Conservation (phyloP, 2,888 invertebrate genomes). For the Muschampia plurimacula region DNA sequence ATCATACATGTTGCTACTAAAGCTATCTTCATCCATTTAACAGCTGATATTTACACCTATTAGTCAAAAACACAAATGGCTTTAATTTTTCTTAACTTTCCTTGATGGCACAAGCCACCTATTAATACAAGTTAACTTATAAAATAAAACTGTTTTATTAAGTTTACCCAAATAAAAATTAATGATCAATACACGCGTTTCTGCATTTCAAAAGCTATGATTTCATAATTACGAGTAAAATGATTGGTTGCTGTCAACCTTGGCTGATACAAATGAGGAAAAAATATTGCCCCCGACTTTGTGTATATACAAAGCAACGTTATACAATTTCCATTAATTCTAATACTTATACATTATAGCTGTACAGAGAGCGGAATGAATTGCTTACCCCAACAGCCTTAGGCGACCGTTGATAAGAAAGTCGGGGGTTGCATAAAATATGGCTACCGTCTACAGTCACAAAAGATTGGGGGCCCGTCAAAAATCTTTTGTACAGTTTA, state of each 20-base stretch:
- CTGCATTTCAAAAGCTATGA: no score
- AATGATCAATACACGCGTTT: no score
- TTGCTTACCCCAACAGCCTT: slow-evolving; percentile 28
- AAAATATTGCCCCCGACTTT: neutral
- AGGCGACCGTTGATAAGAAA: slow-evolving; percentile 27
- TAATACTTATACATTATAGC: slow-evolving; percentile 7
- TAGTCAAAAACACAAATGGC: no score
- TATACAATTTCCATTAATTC: slow-evolving; percentile 10
- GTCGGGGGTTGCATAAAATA: slow-evolving; percentile 30
- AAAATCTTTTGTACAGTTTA: slow-evolving; percentile 32
- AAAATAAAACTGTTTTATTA: no score
- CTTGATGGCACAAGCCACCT: no score
- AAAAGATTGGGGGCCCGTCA: slow-evolving; percentile 30
- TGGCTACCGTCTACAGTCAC: slow-evolving; percentile 21
- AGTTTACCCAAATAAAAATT: no score
- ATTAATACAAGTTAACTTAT: no score
- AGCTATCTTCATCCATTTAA: no score
- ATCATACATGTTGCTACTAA: no score
- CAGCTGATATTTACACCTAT: no score
- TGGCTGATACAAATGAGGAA: neutral
- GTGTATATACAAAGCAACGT: neutral
- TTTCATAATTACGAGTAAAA: no score
- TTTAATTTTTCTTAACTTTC: no score
- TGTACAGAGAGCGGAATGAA: slow-evolving; percentile 19
- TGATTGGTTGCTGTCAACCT: neutral